Conservation (phyloP, 2,797 vertebrate genomes). For the Vultur gryphus region DNA sequence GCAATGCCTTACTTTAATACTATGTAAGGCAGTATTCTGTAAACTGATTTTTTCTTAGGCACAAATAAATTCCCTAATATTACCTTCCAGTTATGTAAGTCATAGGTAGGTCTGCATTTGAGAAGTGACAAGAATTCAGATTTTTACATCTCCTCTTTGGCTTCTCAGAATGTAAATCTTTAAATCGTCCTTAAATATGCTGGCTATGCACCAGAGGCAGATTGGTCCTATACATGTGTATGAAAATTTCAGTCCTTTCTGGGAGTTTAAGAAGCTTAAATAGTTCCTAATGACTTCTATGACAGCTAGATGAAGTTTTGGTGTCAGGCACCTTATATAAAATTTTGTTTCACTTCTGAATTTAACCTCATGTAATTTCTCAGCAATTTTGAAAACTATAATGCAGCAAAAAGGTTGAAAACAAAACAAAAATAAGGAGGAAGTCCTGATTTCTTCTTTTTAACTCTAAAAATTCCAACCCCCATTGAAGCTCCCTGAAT, state of each 20-base stretch:
- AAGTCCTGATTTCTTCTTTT: background rate
- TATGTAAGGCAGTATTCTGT: background rate
- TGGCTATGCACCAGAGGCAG: background rate
- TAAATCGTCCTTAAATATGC: constrained; percentile 1
- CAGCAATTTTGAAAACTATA: background rate
- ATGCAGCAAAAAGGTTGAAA: background rate
- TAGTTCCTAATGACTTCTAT: background rate
- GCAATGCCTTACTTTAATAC: background rate
- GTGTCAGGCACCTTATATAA: constrained; percentile 2
- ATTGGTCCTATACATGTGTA: background rate
- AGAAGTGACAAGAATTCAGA: background rate
- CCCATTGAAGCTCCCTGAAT: background rate
- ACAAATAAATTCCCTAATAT: background rate
- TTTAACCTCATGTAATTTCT: background rate
- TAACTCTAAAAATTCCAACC: background rate
- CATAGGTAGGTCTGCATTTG: background rate
- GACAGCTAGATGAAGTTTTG: constrained; percentile 36
- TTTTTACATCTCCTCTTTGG: background rate
- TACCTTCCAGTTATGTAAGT: background rate
- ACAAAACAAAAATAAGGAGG: background rate
- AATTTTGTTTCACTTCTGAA: background rate
- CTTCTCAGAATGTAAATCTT: constrained; percentile 37
- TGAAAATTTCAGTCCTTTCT: background rate
- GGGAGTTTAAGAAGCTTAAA: constrained; percentile 47
- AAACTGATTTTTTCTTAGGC: background rate